Base-by-base conservation (phyloP, 2,888 invertebrate genomes). In the Tethea ocularis region DNA sequence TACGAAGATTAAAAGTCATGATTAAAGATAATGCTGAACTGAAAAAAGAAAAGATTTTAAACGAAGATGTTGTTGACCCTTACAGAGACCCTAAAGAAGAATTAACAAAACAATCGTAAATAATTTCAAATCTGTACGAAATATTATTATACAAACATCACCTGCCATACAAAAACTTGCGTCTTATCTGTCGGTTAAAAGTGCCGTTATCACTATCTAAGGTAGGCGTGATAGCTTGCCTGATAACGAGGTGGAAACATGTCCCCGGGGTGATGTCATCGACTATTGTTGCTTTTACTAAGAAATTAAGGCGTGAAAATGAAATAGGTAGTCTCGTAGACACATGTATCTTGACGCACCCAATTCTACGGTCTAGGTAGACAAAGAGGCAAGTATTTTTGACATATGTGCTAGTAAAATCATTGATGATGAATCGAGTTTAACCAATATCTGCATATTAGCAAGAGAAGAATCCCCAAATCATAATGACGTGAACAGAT, bases 151-250 rank as follows among this genome's bases (percentile, higher is more conserved):
- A 53, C 29, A 53, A 53, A 20, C 56, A 17, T 17, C 54, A 29
- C 33, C 29, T 54, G 41, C 38, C 51, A 17, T 29, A 46, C 26
- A 33, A 57, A 46, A 51, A 51, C 51, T 57, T 13, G 56, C 24
- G 23, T 29, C n/a, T 29, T 57, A 57, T 57, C 57, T 26, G 51
- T 29, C 13, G 5, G 51, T 51, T 57, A 57, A 36, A 51, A 29
- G 17, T 46, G 57, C 33, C 57, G 57, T 57, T 57, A 57, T 57
- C 57, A 29, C 20, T 51, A 57, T 57, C 57, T 22, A 29, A 51
- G 57, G 51, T 15, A 54, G 20, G 51, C 15, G 46, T 51, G 57
- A 57, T 57, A 57, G 51, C 36, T 20, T 29, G 36, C 33, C 24
- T 51, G 57, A 57, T 57, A 51, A 51, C 51, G 15, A 17, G 51